Evolutionary conservation across 2,797 vertebrate genomes (phyloP).

Genomic region (Toxotes lorentzi): DNA sequence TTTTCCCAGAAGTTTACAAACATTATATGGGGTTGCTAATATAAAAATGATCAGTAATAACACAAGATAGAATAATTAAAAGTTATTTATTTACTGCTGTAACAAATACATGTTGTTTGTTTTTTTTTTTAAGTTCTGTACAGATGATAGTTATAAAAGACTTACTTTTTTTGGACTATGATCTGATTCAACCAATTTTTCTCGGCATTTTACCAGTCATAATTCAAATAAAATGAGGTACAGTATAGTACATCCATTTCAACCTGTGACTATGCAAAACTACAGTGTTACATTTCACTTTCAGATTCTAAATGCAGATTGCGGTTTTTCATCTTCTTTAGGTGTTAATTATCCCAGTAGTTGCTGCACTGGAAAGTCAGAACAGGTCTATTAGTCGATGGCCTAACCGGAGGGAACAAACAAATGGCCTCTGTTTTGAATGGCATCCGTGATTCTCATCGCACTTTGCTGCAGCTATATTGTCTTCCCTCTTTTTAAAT

Average conservation of each 20-base stretch:
- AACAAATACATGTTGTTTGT: background rate
- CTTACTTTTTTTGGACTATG: background rate
- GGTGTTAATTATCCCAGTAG: background rate
- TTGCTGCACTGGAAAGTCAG: slow-evolving; percentile 9
- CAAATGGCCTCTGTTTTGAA: slow-evolving; percentile 51
- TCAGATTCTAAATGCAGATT: background rate
- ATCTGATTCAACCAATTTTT: background rate
- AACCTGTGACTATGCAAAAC: background rate
- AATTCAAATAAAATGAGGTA: background rate
- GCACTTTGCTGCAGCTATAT: slow-evolving; percentile 73
- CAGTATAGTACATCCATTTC: background rate
- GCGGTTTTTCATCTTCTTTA: background rate
- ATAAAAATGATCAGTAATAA: background rate
- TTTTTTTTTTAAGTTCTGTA: background rate
- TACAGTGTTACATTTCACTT: background rate
- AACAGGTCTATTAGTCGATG: slow-evolving; percentile 45
- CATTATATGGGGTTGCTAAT: background rate
- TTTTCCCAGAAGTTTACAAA: background rate
- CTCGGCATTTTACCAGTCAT: background rate
- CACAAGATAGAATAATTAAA: background rate
- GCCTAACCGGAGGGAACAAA: slow-evolving; percentile 55
- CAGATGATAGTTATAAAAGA: background rate
- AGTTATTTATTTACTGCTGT: background rate
- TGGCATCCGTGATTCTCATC: slow-evolving; percentile 65
- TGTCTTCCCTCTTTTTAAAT: slow-evolving; percentile 75